A percentile compares a stretch with the other conserved stretches of the same genome.
These are phyloP conservation scores for Thaleichthys pacificus DNA, from an alignment of 2,797 vertebrate species.

Conservation along the genomic window DNA sequence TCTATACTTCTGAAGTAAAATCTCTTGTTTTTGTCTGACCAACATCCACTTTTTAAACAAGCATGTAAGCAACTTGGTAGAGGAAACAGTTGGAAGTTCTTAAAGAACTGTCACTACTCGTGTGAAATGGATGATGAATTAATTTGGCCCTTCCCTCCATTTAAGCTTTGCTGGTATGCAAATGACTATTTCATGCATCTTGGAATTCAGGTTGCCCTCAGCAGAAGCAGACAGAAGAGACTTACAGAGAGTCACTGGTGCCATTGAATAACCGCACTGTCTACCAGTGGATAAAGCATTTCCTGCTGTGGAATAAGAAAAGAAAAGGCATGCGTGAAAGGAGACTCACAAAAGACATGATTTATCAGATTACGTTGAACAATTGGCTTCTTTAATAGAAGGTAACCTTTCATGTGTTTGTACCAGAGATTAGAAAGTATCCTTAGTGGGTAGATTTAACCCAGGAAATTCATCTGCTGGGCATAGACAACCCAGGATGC, in stretches of 20 bases:
- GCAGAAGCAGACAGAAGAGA: conserved; percentile 77
- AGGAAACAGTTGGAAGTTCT: conserved; percentile 40
- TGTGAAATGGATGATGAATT: conserved; percentile 25
- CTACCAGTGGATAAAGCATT: conserved; percentile 75
- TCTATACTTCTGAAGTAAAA: neutral
- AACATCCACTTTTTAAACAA: conserved; percentile 30
- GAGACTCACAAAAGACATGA: conserved; percentile 43
- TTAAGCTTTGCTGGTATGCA: conserved; percentile 64
- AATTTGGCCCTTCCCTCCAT: conserved; percentile 21
- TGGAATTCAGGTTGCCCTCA: conserved; percentile 74
- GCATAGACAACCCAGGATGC: neutral
- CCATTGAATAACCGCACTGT: conserved; percentile 78
- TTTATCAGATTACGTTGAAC: conserved; percentile 14
- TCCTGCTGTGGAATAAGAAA: conserved; percentile 77
- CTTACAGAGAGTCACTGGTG: conserved; percentile 79
- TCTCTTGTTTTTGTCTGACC: neutral
- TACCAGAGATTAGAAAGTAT: neutral
- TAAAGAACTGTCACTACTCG: conserved; percentile 20
- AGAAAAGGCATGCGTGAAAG: conserved; percentile 62
- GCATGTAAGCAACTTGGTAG: conserved; percentile 43
- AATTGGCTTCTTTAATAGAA: neutral
- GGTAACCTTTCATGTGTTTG: neutral
- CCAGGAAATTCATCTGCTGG: neutral
- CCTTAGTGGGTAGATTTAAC: neutral
- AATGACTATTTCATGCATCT: conserved; percentile 75